Evolutionary conservation across 2,797 vertebrate species (phyloP), one percentile per base, ranked within the genome.

Genomic region (Acropternis orthonyx): DNA sequence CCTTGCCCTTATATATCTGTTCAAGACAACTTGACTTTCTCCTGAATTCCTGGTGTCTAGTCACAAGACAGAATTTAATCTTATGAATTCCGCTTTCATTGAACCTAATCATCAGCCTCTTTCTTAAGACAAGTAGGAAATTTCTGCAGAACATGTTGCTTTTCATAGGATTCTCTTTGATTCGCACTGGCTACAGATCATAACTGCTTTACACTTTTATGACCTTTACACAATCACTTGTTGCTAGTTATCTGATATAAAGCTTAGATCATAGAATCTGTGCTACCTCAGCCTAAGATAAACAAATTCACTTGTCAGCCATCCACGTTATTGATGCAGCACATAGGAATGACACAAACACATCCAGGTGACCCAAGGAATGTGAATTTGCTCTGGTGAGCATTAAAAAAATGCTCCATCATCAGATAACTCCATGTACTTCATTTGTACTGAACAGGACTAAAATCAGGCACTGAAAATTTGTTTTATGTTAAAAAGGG

Each of bases 161-260:
- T 67, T 66, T 65, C 12, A 23, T 26, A 37, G 23, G 16, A 32
- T 43, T 67, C 17, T 80, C 10, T 28, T 63, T 77, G 23, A 2
- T 1, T 49, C 23, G 39, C 1, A 0, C 0, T 82, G 39, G 4
- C 52, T 66, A 10, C 32, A 39, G 30, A 34, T 7, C 0, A 2
- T 20, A 76, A 51, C 7, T 27, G 14, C 21, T 81, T 84, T 62
- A 55, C 18, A 13, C 7, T 49, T 49, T 46, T 34, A 36, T 18
- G 44, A 69, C 24, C 6, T 69, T 62, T 54, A 41, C 8, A 28
- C 5, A 3, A 12, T 41, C 19, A 20, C 22, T 58, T 72, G 4
- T 55, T 89, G 8, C 26, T 68, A 41, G 27, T 54, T 48, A 28
- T 22, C 16, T 19, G 12, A 39, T 32, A 39, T 9, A 46, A 79